Conservation (phyloP, 2,888 invertebrate genomes). For the Pristionchus fissidentatus region DNA sequence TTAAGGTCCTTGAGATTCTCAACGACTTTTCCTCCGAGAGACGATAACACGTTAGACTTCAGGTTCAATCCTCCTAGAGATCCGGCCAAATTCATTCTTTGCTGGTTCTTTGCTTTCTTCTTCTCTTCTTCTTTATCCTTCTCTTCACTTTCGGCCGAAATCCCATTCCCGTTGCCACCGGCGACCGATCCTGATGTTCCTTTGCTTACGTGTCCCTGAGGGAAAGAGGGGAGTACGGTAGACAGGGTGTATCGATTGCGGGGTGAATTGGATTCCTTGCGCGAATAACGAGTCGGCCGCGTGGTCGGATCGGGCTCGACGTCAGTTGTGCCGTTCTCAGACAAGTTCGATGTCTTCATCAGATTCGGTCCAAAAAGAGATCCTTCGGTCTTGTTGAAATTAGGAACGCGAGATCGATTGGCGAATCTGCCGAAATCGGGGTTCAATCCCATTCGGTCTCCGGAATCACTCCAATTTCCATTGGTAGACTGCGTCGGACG, state of each 20-base stretch:
- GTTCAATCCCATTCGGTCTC: too few relatives aligned
- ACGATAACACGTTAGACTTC: too few relatives aligned
- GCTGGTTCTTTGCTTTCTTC: not conserved
- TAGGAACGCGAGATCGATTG: too few relatives aligned
- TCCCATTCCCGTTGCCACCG: not conserved
- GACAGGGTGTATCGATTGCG: conserved; percentile 5
- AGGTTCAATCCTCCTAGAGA: too few relatives aligned
- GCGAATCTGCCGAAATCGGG: too few relatives aligned
- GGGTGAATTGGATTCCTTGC: not conserved
- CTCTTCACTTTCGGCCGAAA: not conserved
- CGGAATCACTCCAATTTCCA: too few relatives aligned
- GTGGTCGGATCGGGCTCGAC: not conserved
- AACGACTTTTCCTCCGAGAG: not conserved
- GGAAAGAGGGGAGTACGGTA: not conserved
- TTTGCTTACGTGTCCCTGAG: not conserved
- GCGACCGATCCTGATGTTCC: not conserved
- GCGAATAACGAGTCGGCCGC: not conserved
- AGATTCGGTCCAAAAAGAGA: too few relatives aligned
- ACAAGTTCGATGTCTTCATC: too few relatives aligned
- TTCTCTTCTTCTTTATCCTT: not conserved
- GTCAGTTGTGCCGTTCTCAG: too few relatives aligned
- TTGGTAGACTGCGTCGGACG: too few relatives aligned
- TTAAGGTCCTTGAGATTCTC: not conserved
- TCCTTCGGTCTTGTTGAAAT: too few relatives aligned
- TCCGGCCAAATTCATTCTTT: too few relatives aligned